Evolutionary conservation across 2,113 vertebrate species (phyloP).

Genomic region (Oncorhynchus masou): DNA sequence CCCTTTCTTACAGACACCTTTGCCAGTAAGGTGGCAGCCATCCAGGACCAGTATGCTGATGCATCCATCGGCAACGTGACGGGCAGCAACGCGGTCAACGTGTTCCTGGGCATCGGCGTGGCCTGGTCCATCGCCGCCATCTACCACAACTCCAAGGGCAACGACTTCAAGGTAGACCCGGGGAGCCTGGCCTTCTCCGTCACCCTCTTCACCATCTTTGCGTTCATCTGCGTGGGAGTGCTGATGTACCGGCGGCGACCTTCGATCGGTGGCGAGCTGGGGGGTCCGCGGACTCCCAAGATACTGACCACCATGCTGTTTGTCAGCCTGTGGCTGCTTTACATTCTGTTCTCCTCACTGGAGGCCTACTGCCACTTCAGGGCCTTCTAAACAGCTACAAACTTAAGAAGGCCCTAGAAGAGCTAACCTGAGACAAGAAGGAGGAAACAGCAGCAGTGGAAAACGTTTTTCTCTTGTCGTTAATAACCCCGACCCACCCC

Average conservation of each 20-base stretch:
- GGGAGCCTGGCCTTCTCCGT: constrained; percentile 97
- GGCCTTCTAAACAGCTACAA: constrained; percentile 89
- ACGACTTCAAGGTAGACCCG: constrained; percentile 86
- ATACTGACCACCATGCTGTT: constrained; percentile 89
- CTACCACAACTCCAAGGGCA: constrained; percentile 84
- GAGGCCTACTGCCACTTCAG: constrained; percentile 99
- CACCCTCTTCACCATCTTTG: constrained; percentile 99
- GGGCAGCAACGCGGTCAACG: constrained; percentile 96
- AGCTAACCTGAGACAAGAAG: neutral
- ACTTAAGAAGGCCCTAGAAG: constrained; percentile 40
- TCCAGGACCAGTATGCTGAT: constrained; percentile 96
- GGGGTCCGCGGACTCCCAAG: constrained; percentile 98
- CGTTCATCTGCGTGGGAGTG: constrained; percentile 89
- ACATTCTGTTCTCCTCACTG: constrained; percentile 99
- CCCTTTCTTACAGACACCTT: constrained; percentile 84
- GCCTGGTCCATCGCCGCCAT: constrained; percentile 99
- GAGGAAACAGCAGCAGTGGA: neutral
- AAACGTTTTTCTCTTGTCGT: neutral
- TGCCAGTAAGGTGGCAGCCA: constrained; percentile 97
- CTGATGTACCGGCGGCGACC: constrained; percentile 96
- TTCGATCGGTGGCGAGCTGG: constrained; percentile 96
- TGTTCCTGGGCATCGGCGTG: constrained; percentile 98
- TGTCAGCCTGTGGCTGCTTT: constrained; percentile 95
- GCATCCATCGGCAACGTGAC: constrained; percentile 98
- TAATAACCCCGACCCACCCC: neutral